Evolutionary conservation across 1,140 invertebrate species (phyloP).

Genomic region (Zaprionus africanus): DNA sequence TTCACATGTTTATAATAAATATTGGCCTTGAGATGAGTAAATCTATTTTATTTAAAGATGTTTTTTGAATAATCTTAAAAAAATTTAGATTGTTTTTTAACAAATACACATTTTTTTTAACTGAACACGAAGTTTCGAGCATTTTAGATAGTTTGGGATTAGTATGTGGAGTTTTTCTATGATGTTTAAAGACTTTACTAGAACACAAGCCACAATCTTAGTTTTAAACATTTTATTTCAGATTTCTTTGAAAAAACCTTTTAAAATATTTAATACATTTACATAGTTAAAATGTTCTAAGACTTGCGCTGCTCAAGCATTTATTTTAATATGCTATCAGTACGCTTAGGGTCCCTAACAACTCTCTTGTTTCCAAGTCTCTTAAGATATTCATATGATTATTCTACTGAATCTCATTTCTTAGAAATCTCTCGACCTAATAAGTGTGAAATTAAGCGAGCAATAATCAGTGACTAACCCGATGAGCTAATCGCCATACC

Average conservation of each 20-base stretch:
- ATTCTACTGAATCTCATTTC: no score
- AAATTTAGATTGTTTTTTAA: no score
- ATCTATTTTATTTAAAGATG: no score
- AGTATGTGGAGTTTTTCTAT: no score
- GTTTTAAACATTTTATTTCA: not conserved
- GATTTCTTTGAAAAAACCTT: not conserved
- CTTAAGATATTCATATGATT: not conserved
- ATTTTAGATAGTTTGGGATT: no score
- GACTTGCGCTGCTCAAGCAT: not conserved
- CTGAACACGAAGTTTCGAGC: no score
- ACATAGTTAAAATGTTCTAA: not conserved
- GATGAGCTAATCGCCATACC: not conserved
- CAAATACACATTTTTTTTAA: no score
- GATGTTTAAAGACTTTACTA: no score
- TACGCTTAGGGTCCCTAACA: not conserved
- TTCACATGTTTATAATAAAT: no score
- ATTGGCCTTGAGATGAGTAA: no score
- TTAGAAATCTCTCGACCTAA: no score
- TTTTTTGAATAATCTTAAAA: no score
- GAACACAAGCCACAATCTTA: not conserved
- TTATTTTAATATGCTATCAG: not conserved
- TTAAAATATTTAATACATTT: not conserved
- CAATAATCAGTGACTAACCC: not conserved
- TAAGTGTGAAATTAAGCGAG: not conserved
- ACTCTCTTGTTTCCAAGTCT: not conserved